Evolutionary conservation across 2,113 vertebrate species (phyloP).

Genomic region (Anarhynchus alexandrinus): DNA sequence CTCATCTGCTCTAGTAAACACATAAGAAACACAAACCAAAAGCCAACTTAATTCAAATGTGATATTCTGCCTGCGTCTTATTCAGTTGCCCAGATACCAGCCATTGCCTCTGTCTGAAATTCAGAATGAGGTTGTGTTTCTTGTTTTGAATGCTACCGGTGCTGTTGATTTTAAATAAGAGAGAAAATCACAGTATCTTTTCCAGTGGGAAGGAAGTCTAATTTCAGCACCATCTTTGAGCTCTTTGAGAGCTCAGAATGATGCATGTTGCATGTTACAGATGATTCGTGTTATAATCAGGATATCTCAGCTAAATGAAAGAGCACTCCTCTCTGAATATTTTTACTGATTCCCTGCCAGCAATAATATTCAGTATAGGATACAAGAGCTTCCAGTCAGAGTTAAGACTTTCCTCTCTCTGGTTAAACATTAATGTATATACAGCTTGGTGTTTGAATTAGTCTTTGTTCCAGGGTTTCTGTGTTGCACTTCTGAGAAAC

Average conservation of each 20-base stretch:
- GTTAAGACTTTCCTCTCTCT: neutral
- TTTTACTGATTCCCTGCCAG: constrained; percentile 14
- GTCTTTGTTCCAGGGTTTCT: constrained; percentile 19
- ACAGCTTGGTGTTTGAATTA: neutral
- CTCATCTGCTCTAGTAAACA: neutral
- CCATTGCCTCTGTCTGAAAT: neutral
- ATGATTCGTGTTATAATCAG: neutral
- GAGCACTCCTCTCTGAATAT: neutral
- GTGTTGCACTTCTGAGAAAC: neutral
- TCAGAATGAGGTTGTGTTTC: neutral
- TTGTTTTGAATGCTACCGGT: neutral
- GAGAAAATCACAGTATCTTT: neutral
- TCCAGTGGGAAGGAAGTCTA: neutral
- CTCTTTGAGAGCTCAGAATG: neutral
- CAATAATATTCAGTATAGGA: neutral
- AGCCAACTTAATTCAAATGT: neutral
- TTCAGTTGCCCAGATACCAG: neutral
- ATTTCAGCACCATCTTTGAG: neutral
- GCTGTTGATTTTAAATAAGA: neutral
- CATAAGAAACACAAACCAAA: neutral
- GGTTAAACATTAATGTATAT: neutral
- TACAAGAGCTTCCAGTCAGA: neutral
- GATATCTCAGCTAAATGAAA: neutral
- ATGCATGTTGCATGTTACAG: neutral
- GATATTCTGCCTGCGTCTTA: neutral